A percentile compares a stretch with the other conserved stretches of the same genome.
These are phyloP conservation scores for Dendrocincla tyrannina DNA, from an alignment of 2,797 vertebrate genomes.

Conservation along the genomic window DNA sequence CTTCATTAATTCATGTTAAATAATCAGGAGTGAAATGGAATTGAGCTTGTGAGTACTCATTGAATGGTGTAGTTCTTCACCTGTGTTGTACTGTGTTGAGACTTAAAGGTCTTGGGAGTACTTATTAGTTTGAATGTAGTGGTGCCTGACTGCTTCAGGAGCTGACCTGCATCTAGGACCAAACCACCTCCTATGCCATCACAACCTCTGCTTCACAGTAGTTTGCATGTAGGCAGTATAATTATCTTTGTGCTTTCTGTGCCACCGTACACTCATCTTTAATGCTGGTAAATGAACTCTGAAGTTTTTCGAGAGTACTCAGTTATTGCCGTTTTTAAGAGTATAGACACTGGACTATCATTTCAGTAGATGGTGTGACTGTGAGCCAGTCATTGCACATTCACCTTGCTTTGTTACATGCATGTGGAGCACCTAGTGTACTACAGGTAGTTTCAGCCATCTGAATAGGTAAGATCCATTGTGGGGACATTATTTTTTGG, in stretches of 20 bases:
- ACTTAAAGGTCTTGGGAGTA: not conserved
- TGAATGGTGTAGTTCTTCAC: not conserved
- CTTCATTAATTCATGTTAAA: not conserved
- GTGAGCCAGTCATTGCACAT: not conserved
- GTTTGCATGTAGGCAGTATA: not conserved
- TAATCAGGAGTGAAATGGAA: not conserved
- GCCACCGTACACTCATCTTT: not conserved
- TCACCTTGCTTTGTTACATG: not conserved
- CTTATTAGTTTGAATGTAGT: not conserved
- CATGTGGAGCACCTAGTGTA: not conserved
- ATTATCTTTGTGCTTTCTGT: not conserved
- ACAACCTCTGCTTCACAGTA: not conserved
- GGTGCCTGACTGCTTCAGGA: not conserved
- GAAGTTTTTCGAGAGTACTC: not conserved
- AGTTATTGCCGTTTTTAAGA: not conserved
- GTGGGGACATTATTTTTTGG: not conserved
- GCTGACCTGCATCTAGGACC: not conserved
- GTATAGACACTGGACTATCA: not conserved
- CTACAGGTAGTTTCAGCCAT: not conserved
- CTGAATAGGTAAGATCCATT: not conserved
- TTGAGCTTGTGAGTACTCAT: not conserved
- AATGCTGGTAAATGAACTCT: not conserved
- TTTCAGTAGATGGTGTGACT: not conserved
- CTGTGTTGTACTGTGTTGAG: not conserved
- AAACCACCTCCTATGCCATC: not conserved